Conservation (phyloP, 2,888 invertebrate species). For the Lamproptera curius region DNA sequence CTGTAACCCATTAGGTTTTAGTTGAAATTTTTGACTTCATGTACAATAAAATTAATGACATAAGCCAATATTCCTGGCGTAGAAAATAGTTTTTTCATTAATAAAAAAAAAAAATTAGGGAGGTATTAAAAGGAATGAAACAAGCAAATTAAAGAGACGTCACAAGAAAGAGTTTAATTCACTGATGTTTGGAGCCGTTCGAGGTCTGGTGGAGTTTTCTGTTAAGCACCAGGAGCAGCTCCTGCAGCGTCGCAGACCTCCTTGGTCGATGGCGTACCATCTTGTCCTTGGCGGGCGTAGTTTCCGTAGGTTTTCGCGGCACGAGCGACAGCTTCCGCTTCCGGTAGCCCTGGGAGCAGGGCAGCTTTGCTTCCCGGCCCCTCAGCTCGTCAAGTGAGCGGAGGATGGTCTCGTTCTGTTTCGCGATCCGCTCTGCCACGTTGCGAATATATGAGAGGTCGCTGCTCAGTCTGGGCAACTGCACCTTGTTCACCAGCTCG, state of each 20-base stretch:
- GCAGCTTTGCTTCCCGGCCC: slow-evolving; percentile 24
- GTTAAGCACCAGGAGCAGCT: slow-evolving; percentile 48
- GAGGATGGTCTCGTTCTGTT: slow-evolving; percentile 53
- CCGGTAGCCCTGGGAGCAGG: slow-evolving; percentile 29
- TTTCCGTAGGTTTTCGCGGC: slow-evolving; percentile 22
- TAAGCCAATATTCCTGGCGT: too few species aligned
- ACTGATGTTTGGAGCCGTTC: neutral
- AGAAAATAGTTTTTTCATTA: too few species aligned
- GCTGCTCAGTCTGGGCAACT: slow-evolving; percentile 52
- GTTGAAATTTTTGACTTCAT: too few species aligned
- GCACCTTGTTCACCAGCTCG: slow-evolving; percentile 58
- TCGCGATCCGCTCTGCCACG: slow-evolving; percentile 42
- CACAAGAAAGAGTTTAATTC: too few species aligned
- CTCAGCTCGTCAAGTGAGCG: slow-evolving; percentile 42
- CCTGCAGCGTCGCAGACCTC: slow-evolving; percentile 42
- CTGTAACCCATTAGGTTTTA: too few species aligned
- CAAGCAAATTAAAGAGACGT: too few species aligned
- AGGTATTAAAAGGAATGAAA: too few species aligned
- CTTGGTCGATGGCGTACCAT: slow-evolving; percentile 36
- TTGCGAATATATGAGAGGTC: slow-evolving; percentile 49
- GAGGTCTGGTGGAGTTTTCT: slow-evolving; percentile 35
- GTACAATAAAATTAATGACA: too few species aligned
- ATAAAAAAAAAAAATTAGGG: too few species aligned
- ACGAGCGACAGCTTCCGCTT: slow-evolving; percentile 36
- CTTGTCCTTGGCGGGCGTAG: slow-evolving; percentile 33